Percentiles rank a stretch among this genome's conserved stretches.
Evolutionary conservation across 2,113 vertebrate genomes (phyloP).

Genomic region (Ameiurus melas): DNA sequence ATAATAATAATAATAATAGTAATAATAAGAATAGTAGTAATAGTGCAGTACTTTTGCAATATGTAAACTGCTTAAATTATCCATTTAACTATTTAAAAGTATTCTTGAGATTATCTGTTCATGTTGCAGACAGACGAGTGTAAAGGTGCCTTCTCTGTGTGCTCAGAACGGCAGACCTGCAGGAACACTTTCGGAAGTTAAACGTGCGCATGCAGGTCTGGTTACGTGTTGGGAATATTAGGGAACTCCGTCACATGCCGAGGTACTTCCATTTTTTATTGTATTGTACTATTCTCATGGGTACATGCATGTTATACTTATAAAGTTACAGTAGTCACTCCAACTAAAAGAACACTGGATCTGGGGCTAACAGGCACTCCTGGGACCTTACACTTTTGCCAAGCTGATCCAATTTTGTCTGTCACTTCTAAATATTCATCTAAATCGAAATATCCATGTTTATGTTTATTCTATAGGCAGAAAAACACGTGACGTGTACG

Average conservation of each 20-base stretch:
- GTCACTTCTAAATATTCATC: too few species aligned
- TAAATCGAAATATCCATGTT: neutral
- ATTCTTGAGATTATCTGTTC: neutral
- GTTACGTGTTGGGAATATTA: constrained; percentile 50
- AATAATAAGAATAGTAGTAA: too few species aligned
- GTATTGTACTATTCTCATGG: neutral
- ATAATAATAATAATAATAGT: too few species aligned
- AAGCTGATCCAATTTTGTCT: neutral
- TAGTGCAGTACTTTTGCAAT: too few species aligned
- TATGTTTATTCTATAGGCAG: neutral
- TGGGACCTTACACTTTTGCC: neutral
- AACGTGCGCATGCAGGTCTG: constrained; percentile 46
- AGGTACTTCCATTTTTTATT: constrained; percentile 11
- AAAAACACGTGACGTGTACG: neutral
- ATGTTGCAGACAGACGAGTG: constrained; percentile 70
- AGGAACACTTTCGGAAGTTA: constrained; percentile 71
- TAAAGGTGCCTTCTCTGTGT: constrained; percentile 34
- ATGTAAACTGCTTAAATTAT: neutral
- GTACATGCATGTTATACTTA: neutral
- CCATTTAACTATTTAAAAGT: neutral
- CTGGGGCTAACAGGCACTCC: neutral
- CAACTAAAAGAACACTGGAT: neutral
- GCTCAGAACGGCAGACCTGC: constrained; percentile 59
- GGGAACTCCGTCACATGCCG: constrained; percentile 29
- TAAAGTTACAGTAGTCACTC: neutral